Base-by-base conservation (phyloP, 2,888 invertebrate genomes). In the Xestia c-nigrum region DNA sequence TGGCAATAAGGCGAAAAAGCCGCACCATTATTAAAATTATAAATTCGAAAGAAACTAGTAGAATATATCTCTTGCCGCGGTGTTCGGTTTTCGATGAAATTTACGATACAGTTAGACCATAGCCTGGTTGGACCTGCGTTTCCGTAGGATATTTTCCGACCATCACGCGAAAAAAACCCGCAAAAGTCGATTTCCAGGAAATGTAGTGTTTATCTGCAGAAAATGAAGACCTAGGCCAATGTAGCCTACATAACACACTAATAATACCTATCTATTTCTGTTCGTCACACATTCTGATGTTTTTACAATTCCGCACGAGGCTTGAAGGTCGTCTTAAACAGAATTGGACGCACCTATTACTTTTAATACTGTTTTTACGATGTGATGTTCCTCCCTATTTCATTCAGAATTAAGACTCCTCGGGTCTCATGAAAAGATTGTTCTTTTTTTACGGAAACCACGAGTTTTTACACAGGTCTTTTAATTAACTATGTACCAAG, bases 181-280 rank as follows among this genome's bases (percentile, higher is more conserved):
- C n/a, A 16, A 43, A 64, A 43, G 9, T 19, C 0, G 6, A 38
- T 47, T 63, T 52, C 6, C 40, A 31, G 24, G 46, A 38, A 47
- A 43, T 21, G 21, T 38, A 5, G 24, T 67, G 21, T 59, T 70
- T 61, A 47, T 70, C 59, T 31, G 21, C 0, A 24, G 71, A 52
- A 78, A 79, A 71, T 69, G 68, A 24, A 46, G 76, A 81, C 81
- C 78, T 87, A 83, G 76, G 78, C 70, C 80, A 88, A 76, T 80
- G 72, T 75, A 75, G 70, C 79, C 81, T 78, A 86, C 55, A 38
- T 84, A 46, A 68, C 57, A 43, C 40, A 71, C 80, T 75, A 82
- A 50, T 75, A 80, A 76, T 76, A 79, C 67, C 52, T 69, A 63
- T 78, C 84, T 86, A 85, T 81, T 81, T 70, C 12, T 24, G 66